These are phyloP conservation scores for Epinotia nisella DNA, from an alignment of 2,888 invertebrate genomes.

Conservation along the genomic window DNA sequence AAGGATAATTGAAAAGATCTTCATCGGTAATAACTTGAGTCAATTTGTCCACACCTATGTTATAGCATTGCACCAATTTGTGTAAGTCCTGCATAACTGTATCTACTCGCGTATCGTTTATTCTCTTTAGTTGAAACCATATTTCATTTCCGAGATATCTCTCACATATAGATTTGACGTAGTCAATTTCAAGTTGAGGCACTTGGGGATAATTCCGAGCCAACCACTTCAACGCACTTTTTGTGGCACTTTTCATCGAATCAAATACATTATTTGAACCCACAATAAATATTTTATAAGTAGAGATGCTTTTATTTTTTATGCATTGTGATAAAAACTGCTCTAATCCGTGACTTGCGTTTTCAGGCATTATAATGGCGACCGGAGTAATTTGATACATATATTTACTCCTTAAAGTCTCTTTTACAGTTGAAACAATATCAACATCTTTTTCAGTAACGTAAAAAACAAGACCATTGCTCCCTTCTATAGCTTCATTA, in stretches of 20 bases:
- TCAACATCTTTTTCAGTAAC: conserved; percentile 63
- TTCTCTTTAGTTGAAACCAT: conserved; percentile 82
- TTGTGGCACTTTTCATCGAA: conserved; percentile 65
- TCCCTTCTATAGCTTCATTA: conserved; percentile 72
- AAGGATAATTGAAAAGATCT: conserved; percentile 84
- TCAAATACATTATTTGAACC: conserved; percentile 62
- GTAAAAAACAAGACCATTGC: conserved; percentile 75
- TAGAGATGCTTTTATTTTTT: conserved; percentile 65
- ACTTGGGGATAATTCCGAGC: conserved; percentile 78
- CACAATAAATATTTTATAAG: conserved; percentile 68
- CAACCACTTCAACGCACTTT: conserved; percentile 77
- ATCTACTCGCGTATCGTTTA: conserved; percentile 69
- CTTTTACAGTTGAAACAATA: conserved; percentile 61
- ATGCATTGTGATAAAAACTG: conserved; percentile 58
- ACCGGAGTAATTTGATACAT: conserved; percentile 75
- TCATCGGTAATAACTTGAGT: conserved; percentile 85
- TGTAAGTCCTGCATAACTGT: conserved; percentile 82
- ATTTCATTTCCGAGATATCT: conserved; percentile 86
- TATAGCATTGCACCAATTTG: conserved; percentile 86
- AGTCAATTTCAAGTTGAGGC: conserved; percentile 85
- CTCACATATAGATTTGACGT: conserved; percentile 82
- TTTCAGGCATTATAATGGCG: conserved; percentile 68
- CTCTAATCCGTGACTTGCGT: conserved; percentile 56
- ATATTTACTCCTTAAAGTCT: conserved; percentile 67
- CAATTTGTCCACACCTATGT: conserved; percentile 87